Percentiles rank a stretch among this genome's conserved stretches.
These are phyloP conservation scores for Ectobius pallidus DNA, from an alignment of 2,888 invertebrate genomes.

Conservation along the genomic window DNA sequence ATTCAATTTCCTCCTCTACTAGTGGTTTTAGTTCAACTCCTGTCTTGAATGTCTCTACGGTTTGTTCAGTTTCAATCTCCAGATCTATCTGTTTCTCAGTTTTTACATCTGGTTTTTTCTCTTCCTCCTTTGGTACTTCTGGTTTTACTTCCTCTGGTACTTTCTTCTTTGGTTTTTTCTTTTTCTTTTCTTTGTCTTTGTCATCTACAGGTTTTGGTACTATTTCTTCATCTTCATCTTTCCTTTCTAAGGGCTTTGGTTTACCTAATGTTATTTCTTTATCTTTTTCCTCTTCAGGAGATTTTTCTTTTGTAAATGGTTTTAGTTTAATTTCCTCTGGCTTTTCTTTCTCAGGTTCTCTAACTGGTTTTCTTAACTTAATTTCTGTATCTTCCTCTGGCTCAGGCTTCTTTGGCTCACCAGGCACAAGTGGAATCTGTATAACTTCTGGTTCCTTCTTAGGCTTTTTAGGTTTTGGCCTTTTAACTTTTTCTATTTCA, in stretches of 20 bases:
- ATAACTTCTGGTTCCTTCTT: conserved; percentile 48
- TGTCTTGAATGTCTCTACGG: conserved; percentile 41
- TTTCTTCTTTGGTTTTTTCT: conserved; percentile 35
- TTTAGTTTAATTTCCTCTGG: conserved; percentile 43
- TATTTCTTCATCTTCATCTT: conserved; percentile 45
- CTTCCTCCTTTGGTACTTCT: conserved; percentile 44
- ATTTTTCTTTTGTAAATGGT: conserved; percentile 53
- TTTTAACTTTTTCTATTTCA: conserved; percentile 49
- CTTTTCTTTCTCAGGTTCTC: conserved; percentile 51
- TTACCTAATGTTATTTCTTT: conserved; percentile 45
- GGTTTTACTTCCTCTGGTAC: conserved; percentile 9
- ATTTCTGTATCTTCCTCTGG: conserved; percentile 48
- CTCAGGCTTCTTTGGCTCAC: conserved; percentile 49
- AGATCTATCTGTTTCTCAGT: not conserved
- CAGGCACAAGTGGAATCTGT: conserved; percentile 48
- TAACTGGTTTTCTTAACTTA: conserved; percentile 49
- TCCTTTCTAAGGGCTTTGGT: conserved; percentile 44
- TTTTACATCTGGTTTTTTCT: conserved; percentile 32
- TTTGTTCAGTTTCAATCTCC: conserved; percentile 48
- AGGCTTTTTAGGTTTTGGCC: conserved; percentile 46
- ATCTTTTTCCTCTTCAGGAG: conserved; percentile 46
- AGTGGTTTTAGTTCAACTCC: conserved; percentile 46
- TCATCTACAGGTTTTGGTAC: conserved; percentile 14
- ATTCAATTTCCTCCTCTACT: conserved; percentile 48
- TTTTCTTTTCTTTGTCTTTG: conserved; percentile 38